Evolutionary conservation across 2,113 vertebrate species (phyloP), one percentile per base, ranked within the genome.

Genomic region (Perca schrenkii): DNA sequence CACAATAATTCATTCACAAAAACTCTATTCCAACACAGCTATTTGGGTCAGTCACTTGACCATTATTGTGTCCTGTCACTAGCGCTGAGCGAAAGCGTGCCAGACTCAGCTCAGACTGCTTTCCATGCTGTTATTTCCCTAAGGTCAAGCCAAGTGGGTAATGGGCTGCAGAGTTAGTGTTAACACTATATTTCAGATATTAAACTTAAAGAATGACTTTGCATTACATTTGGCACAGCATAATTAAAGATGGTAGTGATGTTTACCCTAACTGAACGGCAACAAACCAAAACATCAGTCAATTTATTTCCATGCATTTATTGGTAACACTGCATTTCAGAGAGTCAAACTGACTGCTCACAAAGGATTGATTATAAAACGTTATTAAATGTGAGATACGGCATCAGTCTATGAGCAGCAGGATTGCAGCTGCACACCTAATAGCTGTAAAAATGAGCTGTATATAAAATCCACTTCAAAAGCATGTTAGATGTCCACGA

Each of bases 1-100:
- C 87, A 83, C 86, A 79, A 87, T 79, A 83, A 81, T 94, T 94
- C 89, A 93, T 93, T 93, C 91, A 93, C 90, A 94, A 93, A 93
- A 90, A 88, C 91, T 82, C 81, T 69, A 60, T 86, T 88, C 86
- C 88, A 91, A 80, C 90, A 70, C 79, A 83, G 83, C 85, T 91
- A 87, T 94, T 82, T 89, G 78, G 86, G 91, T 92, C 84, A 88
- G 91, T 91, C 93, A 88, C 88, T 88, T 90, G 84, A 85, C 84
- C 77, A 65, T 84, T 64, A 92, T 92, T 93, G 88, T 94, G 81
- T 66, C 49, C 36, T 78, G 69, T 76, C 77, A 21, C 78, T 11
- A 80, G 89, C 53, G 28, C 74, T 11, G 71, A 67, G 65, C 12
- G 13, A 79, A 82, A 80, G 68, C 88, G 79, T 66, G 68, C 77